Percentiles rank a stretch among this genome's conserved stretches.
These are phyloP conservation scores for Malacoraja senta DNA, from an alignment of 2,797 vertebrate species.

Conservation along the genomic window DNA sequence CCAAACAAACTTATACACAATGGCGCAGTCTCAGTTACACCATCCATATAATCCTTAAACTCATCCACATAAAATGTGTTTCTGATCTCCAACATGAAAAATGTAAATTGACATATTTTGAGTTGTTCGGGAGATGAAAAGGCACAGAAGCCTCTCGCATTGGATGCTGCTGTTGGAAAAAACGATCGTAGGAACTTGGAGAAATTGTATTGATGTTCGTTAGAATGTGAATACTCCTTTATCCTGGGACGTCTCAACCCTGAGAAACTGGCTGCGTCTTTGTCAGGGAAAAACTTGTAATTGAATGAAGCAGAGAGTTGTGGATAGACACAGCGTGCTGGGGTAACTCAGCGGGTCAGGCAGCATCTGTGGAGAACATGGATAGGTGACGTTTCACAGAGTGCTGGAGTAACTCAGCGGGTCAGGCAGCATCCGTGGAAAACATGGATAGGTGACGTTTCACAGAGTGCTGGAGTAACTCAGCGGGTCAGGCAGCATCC, in stretches of 20 bases:
- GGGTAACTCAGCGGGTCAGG: too few relatives aligned
- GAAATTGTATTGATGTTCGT: background rate
- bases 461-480: too few relatives aligned
- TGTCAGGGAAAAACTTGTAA: background rate
- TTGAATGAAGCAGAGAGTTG: background rate
- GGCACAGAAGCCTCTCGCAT: background rate
- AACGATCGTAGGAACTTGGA: background rate
- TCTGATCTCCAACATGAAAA: background rate
- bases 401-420: too few relatives aligned
- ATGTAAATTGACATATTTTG: background rate
- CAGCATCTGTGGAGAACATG: too few relatives aligned
- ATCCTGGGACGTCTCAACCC: background rate
- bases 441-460: too few relatives aligned
- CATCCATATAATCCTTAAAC: background rate
- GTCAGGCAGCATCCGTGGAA: too few relatives aligned
- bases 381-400: too few relatives aligned
- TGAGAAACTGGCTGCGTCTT: background rate
- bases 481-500: too few relatives aligned
- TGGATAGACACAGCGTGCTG: too few relatives aligned
- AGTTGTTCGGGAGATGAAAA: background rate
- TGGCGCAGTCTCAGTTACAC: background rate
- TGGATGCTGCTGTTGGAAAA: background rate
- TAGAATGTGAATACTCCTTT: background rate
- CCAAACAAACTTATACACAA: background rate
- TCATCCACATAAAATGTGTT: background rate